A percentile compares a stretch with the other conserved stretches of the same genome.
These are phyloP conservation scores for human (Homo sapiens) DNA, from an alignment of 2,113 vertebrate species.

Conservation along the genomic window DNA sequence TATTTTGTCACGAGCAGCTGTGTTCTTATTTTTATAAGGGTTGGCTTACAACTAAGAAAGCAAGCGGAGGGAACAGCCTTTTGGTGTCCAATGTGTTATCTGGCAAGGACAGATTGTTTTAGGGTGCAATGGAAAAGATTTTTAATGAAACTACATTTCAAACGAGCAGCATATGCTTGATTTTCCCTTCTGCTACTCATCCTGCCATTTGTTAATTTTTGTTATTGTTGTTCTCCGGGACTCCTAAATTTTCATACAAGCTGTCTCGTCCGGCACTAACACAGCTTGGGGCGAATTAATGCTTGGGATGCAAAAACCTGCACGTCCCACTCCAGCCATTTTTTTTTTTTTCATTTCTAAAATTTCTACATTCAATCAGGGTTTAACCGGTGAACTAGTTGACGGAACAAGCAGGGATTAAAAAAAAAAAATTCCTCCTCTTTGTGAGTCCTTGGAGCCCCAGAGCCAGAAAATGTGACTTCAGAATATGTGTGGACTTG, in stretches of 20 bases:
- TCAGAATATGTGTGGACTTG: background rate
- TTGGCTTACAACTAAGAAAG: conserved; percentile 76
- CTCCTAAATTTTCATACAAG: conserved; percentile 65
- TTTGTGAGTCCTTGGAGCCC: background rate
- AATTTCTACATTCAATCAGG: conserved; percentile 34
- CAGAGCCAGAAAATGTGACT: background rate
- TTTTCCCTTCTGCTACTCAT: conserved; percentile 70
- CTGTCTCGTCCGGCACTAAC: conserved; percentile 61
- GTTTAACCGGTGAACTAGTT: conserved; percentile 9
- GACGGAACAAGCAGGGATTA: background rate
- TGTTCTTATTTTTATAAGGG: conserved; percentile 81
- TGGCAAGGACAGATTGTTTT: conserved; percentile 70
- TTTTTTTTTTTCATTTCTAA: background rate
- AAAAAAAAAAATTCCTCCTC: background rate
- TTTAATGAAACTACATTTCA: conserved; percentile 78
- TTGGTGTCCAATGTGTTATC: conserved; percentile 65
- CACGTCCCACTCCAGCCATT: background rate
- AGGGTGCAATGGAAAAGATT: conserved; percentile 75
- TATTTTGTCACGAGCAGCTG: conserved; percentile 86
- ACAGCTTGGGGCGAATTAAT: conserved; percentile 43
- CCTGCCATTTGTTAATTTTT: conserved; percentile 69
- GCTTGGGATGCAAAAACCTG: conserved; percentile 28
- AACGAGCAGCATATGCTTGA: conserved; percentile 77
- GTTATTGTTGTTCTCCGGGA: conserved; percentile 55
- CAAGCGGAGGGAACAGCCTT: conserved; percentile 71